Percentiles rank a stretch among this genome's conserved stretches.
Conservation (phyloP, 2,113 vertebrate species). For the Plectropomus leopardus region DNA sequence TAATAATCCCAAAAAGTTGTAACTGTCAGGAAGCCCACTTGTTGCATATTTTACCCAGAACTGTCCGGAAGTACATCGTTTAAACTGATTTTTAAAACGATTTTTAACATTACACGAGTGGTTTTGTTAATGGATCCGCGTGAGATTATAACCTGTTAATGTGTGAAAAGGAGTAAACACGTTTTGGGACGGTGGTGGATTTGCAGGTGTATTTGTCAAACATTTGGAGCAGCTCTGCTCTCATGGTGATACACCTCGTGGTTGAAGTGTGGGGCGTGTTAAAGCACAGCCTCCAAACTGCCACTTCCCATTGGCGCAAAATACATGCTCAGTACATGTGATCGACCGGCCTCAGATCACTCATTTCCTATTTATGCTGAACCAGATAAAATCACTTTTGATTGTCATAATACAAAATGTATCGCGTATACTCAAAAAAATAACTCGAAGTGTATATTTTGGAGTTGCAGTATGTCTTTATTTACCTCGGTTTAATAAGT, state of each 20-base stretch:
- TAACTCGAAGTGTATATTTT: no score
- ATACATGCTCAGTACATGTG: slow-evolving; percentile 5
- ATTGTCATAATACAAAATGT: no score
- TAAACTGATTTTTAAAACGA: neutral
- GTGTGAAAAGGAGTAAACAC: no score
- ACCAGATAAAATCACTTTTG: rapidly evolving
- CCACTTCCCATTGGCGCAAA: slow-evolving; percentile 68
- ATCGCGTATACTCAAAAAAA: no score
- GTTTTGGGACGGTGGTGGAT: rapidly evolving
- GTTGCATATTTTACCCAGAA: neutral
- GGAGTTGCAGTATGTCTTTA: no score
- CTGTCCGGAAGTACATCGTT: rapidly evolving
- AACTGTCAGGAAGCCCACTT: neutral
- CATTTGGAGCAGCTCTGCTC: neutral
- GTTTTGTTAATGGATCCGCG: no score
- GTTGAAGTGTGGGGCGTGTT: slow-evolving; percentile 72
- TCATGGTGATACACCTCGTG: slow-evolving; percentile 78
- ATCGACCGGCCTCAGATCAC: neutral
- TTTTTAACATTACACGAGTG: no score
- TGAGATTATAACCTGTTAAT: no score
- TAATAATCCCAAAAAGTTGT: neutral
- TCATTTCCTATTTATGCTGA: neutral
- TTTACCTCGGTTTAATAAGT: neutral
- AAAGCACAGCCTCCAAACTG: slow-evolving; percentile 42
- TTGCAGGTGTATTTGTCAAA: slow-evolving; percentile 14